A percentile compares a stretch with the other conserved stretches of the same genome.
Conservation (phyloP, 2,113 vertebrate species). For the Salvator merianae region DNA sequence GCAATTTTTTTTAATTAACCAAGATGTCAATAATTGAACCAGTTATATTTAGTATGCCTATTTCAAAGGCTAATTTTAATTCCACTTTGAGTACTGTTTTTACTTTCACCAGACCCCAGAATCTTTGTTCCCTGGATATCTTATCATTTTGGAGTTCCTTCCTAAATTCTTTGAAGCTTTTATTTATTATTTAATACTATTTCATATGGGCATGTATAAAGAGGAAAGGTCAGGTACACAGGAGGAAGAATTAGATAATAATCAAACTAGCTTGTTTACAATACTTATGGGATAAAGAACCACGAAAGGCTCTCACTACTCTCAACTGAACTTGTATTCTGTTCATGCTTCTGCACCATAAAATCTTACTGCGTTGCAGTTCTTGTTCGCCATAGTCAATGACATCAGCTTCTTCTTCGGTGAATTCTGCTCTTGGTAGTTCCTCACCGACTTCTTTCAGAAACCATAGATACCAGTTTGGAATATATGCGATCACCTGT, state of each 20-base stretch:
- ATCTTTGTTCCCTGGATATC: too few relatives aligned
- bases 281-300: background rate
- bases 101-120: too few relatives aligned
- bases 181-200: slow-evolving; percentile 22
- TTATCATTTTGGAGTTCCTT: too few relatives aligned
- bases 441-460: background rate
- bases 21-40: too few relatives aligned
- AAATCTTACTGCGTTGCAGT: slow-evolving; percentile 5
- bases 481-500: background rate
- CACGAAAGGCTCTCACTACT: background rate
- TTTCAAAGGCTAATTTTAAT: too few relatives aligned
- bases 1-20: too few relatives aligned
- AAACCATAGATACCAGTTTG: background rate
- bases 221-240: background rate
- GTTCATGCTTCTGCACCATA: background rate
- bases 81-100: too few relatives aligned
- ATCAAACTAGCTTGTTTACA: background rate
- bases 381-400: slow-evolving; percentile 7
- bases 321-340: background rate
- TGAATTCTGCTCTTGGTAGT: background rate
- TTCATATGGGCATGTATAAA: background rate
- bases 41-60: too few relatives aligned
- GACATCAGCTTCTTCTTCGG: background rate
- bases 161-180: background rate
- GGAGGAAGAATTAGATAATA: background rate